Evolutionary conservation across 2,888 invertebrate species (phyloP).

Genomic region (Stenotaenia linearis): DNA sequence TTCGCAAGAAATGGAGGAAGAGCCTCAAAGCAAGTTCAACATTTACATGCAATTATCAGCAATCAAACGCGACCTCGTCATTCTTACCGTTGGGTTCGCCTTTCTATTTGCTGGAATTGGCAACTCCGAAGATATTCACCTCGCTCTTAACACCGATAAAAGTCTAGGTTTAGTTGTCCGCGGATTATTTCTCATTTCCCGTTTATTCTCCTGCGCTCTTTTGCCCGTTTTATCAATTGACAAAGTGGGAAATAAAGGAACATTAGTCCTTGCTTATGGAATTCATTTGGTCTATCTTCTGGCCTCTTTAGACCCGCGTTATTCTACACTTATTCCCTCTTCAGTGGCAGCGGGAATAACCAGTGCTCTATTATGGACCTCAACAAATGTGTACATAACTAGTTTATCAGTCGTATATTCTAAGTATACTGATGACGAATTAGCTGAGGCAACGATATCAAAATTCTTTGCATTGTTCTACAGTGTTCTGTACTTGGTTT

Average conservation of each 20-base stretch:
- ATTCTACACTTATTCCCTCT: background rate
- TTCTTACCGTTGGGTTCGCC: background rate
- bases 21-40: background rate
- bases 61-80: constrained; percentile 8
- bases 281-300: background rate
- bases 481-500: background rate
- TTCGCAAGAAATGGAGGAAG: background rate
- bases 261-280: background rate
- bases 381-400: background rate
- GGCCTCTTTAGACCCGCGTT: constrained; percentile 28
- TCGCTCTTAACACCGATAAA: constrained; percentile 17
- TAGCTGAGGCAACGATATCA: background rate
- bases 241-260: background rate
- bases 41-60: background rate
- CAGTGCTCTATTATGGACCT: constrained; percentile 7
- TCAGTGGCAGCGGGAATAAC: background rate
- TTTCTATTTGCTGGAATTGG: constrained; percentile 10
- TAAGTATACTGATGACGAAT: background rate
- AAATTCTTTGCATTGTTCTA: constrained; percentile 24
- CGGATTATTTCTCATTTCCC: background rate
- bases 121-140: constrained; percentile 9
- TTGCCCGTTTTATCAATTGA: background rate
- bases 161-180: background rate
- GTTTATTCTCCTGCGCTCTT: constrained; percentile 2
- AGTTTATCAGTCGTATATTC: background rate